A percentile compares a stretch with the other conserved stretches of the same genome.
These are phyloP conservation scores for Chromoteleia sp. DNA, from an alignment of 2,888 invertebrate species.

Conservation along the genomic window DNA sequence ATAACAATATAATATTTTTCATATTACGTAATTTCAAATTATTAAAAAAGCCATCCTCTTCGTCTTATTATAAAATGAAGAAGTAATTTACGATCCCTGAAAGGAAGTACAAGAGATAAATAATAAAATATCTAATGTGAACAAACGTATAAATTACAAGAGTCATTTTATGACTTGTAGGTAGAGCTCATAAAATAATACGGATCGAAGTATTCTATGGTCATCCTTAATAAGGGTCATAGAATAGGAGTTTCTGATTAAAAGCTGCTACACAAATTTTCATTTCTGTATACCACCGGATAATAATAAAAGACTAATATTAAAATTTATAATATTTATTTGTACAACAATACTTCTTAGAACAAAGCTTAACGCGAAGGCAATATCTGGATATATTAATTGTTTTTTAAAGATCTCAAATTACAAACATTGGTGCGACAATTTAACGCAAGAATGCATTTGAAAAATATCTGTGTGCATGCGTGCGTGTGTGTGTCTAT, in stretches of 20 bases:
- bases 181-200: slow-evolving; percentile 6
- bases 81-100: not conserved
- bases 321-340: not conserved
- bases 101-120: not conserved
- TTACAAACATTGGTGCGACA: not conserved
- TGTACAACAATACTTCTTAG: not conserved
- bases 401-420: not conserved
- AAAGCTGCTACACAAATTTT: no score
- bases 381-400: not conserved
- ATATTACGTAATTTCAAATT: no score
- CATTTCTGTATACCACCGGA: not conserved
- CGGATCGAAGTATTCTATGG: not conserved
- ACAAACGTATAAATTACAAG: not conserved
- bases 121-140: not conserved
- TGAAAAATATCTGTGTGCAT: no score
- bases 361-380: not conserved
- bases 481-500: no score
- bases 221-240: not conserved
- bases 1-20: no score
- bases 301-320: not conserved
- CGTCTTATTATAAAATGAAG: not conserved
- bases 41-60: not conserved
- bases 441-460: not conserved
- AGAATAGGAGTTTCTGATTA: slow-evolving; percentile 2
- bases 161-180: not conserved